Evolutionary conservation across 2,888 invertebrate species (phyloP).

Genomic region (Tinea trinotella): DNA sequence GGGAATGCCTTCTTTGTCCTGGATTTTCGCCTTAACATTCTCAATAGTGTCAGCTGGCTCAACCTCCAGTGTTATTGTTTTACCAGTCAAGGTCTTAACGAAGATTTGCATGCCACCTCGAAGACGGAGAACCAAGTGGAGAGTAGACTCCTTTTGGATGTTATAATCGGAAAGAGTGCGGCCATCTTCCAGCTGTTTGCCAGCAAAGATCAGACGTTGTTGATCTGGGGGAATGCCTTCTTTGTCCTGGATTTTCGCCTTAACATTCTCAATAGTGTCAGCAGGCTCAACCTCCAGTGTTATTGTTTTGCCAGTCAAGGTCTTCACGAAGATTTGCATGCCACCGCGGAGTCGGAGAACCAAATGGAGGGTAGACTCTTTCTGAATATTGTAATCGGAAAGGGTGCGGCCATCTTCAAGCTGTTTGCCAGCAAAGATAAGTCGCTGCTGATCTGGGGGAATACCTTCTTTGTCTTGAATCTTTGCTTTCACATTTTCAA

Average conservation of each 20-base stretch:
- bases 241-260: slow-evolving; percentile 54
- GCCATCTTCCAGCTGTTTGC: slow-evolving; percentile 52
- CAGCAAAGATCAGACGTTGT: slow-evolving; percentile 51
- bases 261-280: slow-evolving; percentile 53
- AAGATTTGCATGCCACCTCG: slow-evolving; percentile 52
- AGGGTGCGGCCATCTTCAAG: slow-evolving; percentile 49
- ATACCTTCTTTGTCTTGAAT: slow-evolving; percentile 54
- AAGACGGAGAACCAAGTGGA: slow-evolving; percentile 48
- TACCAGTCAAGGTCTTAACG: slow-evolving; percentile 46
- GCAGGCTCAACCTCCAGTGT: slow-evolving; percentile 49
- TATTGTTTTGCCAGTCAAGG: slow-evolving; percentile 52
- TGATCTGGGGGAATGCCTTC: slow-evolving; percentile 57
- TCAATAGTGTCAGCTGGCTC: slow-evolving; percentile 46
- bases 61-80: slow-evolving; percentile 47
- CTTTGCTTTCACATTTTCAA: slow-evolving; percentile 52
- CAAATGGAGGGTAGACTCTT: slow-evolving; percentile 47
- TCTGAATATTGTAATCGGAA: slow-evolving; percentile 52
- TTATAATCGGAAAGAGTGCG: slow-evolving; percentile 53
- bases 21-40: slow-evolving; percentile 50
- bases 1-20: slow-evolving; percentile 49
- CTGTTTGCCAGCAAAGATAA: slow-evolving; percentile 51
- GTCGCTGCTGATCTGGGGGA: slow-evolving; percentile 48
- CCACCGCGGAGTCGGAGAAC: slow-evolving; percentile 48
- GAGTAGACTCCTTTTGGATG: slow-evolving; percentile 52
- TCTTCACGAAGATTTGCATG: slow-evolving; percentile 28